Conservation (phyloP, 2,113 vertebrate species). For the Ailurus styani region DNA sequence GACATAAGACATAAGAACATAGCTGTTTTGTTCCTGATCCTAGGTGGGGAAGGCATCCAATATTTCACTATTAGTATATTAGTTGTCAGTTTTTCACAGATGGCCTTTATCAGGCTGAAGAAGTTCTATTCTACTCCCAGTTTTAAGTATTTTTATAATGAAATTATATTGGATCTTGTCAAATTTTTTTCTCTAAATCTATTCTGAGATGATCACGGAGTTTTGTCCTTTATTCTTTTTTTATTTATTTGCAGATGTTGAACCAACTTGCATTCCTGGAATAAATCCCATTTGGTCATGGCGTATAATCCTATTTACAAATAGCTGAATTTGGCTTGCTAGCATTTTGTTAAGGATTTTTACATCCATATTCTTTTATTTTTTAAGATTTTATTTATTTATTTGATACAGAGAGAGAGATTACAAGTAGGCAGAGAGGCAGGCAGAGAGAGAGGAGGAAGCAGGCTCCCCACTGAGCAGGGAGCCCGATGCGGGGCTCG, state of each 20-base stretch:
- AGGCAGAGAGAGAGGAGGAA: no score
- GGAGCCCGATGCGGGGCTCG: no score
- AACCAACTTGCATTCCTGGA: background rate
- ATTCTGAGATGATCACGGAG: background rate
- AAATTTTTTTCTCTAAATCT: background rate
- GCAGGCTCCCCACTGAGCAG: no score
- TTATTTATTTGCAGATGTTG: background rate
- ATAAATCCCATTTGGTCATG: background rate
- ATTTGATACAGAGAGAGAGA: no score
- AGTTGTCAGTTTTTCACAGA: background rate
- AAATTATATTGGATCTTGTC: background rate
- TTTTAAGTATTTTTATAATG: background rate
- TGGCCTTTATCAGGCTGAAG: background rate
- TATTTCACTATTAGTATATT: background rate
- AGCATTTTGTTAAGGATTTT: background rate
- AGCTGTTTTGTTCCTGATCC: background rate
- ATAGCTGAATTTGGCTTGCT: background rate
- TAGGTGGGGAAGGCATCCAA: background rate
- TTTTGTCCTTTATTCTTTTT: background rate
- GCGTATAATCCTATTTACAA: background rate
- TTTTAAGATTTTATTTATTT: no score
- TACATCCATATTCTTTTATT: background rate
- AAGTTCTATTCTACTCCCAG: background rate
- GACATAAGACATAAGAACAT: background rate
- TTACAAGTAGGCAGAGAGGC: no score